A percentile compares a stretch with the other conserved stretches of the same genome.
Evolutionary conservation across 2,888 invertebrate genomes (phyloP).

Genomic region (Criorhina ranunculi): DNA sequence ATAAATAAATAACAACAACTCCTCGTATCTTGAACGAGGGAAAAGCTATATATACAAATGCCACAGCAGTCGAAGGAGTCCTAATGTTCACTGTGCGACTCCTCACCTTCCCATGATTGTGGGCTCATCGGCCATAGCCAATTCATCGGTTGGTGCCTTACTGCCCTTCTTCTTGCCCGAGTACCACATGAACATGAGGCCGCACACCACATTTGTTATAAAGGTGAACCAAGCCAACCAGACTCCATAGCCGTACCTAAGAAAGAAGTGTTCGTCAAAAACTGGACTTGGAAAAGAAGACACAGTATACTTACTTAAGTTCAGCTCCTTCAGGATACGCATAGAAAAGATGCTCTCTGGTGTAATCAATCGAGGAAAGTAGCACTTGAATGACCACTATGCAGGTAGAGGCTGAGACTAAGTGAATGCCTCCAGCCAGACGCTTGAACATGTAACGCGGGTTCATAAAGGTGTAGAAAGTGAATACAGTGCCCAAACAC

Average conservation of each 20-base stretch:
- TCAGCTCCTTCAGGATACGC: conserved; percentile 89
- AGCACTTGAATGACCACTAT: conserved; percentile 93
- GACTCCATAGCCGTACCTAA: conserved; percentile 89
- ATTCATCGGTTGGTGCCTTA: conserved; percentile 92
- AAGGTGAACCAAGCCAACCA: conserved; percentile 92
- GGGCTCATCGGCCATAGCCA: conserved; percentile 94
- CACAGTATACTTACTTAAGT: conserved; percentile 85
- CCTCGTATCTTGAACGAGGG: conserved; percentile 28
- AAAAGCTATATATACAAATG: conserved; percentile 72
- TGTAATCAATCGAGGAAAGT: conserved; percentile 90
- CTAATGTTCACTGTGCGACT: neutral
- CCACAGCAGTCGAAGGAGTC: conserved; percentile 56
- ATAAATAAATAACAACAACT: conserved; percentile 48
- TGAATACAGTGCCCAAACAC: conserved; percentile 92
- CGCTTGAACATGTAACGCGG: conserved; percentile 95
- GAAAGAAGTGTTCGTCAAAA: neutral
- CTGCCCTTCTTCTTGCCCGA: conserved; percentile 94
- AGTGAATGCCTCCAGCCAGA: conserved; percentile 92
- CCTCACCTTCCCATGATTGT: conserved; percentile 89
- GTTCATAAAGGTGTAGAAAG: conserved; percentile 92
- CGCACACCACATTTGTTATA: conserved; percentile 88
- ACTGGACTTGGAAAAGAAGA: too few relatives aligned
- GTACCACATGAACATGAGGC: conserved; percentile 90
- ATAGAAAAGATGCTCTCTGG: conserved; percentile 87
- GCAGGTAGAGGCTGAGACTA: conserved; percentile 92